Conservation (phyloP, 2,113 vertebrate species). For the Tetrao urogallus region DNA sequence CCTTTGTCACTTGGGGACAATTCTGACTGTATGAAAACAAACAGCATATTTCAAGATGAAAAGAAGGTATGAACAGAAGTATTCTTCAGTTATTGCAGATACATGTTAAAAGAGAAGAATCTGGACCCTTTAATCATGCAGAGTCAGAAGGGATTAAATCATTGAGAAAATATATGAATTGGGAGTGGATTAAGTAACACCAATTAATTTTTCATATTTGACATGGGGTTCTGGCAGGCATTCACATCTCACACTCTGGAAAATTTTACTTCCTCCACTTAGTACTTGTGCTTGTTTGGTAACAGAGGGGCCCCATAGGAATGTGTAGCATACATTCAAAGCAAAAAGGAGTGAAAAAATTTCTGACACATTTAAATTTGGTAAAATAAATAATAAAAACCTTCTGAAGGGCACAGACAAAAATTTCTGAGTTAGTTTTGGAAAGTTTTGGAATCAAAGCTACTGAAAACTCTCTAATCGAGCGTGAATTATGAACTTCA, state of each 20-base stretch:
- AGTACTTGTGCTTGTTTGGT: background rate
- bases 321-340: background rate
- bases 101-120: background rate
- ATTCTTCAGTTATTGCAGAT: background rate
- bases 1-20: background rate
- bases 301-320: background rate
- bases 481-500: background rate
- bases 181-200: background rate
- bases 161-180: background rate
- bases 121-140: background rate
- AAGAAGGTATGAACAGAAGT: background rate
- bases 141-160: background rate
- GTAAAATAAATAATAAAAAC: background rate
- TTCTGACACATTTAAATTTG: background rate
- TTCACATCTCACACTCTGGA: background rate
- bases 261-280: background rate
- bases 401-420: accelerated
- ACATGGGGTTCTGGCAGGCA: background rate
- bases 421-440: background rate
- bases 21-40: background rate
- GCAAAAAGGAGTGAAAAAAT: background rate
- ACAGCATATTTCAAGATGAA: background rate
- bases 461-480: background rate
- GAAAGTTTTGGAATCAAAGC: background rate
- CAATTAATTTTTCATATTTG: background rate